Base-by-base conservation (phyloP, 2,888 invertebrate genomes). In the Pterostichus madidus region DNA sequence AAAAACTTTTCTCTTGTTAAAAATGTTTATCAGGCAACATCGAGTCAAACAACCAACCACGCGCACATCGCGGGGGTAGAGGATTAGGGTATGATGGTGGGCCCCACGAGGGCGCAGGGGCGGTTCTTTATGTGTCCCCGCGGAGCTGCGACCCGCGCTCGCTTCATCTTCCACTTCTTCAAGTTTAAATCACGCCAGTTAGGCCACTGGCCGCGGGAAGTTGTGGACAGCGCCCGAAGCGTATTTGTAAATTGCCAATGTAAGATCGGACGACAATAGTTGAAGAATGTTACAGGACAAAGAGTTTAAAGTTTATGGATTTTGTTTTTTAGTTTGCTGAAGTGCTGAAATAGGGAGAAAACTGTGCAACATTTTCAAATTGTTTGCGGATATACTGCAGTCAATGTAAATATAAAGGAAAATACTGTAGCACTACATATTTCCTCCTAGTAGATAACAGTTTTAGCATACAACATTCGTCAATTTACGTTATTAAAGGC, bases 171-270 rank as follows among this genome's bases (percentile, higher is more conserved):
- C 56, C 56, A 56, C 56, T 56, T 56, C 56, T 56, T 56, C 17
- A 56, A 56, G 56, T 56, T 56, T 56, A 56, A 56, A 56, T 56
- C 56, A 56, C 56, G 56, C 56, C 56, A 56, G 56, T 56, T 56
- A 56, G 56, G 56, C 11, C 17, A 17, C 17, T 56, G 17, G 56
- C 8, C 15, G 10, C 17, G 24, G 24, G 49, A 56, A 56, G 56
- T 56, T 56, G 56, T 17, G 56, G 56, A 56, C 56, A 56, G 56
- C 56, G 39, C 39, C n/a, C n/a, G 56, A 56, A 56, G 56, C 56
- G 56, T 56, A 56, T 56, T 56, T 56, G 56, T 56, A 56, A 56
- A 56, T 56, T 56, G 56, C 56, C 56, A 56, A 56, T 56, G 56
- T 56, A 13, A 17, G 56, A 17, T 56, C 56, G 13, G 56, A 56